phyloP scores from a whole-genome alignment of 2,113 vertebrate species.

The Stegastes partitus region DNA sequence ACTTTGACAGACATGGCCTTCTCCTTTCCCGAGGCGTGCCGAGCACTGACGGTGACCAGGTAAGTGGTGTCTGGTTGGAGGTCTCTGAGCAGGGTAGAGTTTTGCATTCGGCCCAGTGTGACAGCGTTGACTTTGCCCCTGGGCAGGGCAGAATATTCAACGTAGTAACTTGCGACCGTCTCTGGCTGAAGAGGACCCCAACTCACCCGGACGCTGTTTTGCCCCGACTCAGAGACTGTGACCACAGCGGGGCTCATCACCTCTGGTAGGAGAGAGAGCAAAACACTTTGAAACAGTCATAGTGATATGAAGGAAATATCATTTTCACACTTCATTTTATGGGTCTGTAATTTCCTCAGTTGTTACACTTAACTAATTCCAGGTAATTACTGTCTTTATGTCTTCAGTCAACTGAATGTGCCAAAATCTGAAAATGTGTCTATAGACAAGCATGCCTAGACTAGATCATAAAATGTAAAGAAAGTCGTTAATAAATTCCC shows the following conservation, averaged over 20 bases:
- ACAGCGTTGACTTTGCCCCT: slow-evolving; percentile 79
- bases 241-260: slow-evolving; percentile 86
- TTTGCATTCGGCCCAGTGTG: slow-evolving; percentile 82
- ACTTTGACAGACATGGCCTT: slow-evolving; percentile 92
- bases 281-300: background rate
- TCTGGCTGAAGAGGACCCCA: slow-evolving; percentile 89
- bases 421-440: too few species aligned
- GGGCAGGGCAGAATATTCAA: slow-evolving; percentile 89
- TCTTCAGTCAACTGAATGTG: too few species aligned
- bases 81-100: slow-evolving; percentile 88
- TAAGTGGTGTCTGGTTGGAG: slow-evolving; percentile 91
- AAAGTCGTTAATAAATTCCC: too few species aligned
- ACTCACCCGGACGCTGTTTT: slow-evolving; percentile 88
- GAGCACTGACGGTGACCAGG: slow-evolving; percentile 91
- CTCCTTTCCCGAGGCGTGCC: slow-evolving; percentile 88
- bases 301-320: slow-evolving; percentile 1
- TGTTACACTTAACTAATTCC: too few species aligned
- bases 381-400: too few species aligned
- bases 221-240: slow-evolving; percentile 86
- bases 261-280: slow-evolving; percentile 54
- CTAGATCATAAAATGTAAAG: too few species aligned
- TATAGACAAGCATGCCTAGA: too few species aligned
- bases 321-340: background rate
- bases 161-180: slow-evolving; percentile 81
- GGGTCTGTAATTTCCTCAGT: background rate